Evolutionary conservation across 2,888 invertebrate species (phyloP), one percentile per base, ranked within the genome.

Genomic region (Esperia sulphurella): DNA sequence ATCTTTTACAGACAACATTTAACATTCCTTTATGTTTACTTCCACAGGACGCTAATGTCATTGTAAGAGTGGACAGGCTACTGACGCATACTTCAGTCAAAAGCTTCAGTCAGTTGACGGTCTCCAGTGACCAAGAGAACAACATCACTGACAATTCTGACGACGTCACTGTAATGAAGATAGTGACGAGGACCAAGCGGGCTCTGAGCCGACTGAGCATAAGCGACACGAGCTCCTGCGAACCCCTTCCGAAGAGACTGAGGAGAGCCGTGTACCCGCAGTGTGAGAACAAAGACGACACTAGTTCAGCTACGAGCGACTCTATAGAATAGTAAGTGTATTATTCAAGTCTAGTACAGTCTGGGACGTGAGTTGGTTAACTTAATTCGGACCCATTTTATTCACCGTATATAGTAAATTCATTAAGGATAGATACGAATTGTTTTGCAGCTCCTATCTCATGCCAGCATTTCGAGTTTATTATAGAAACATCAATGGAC

Each of bases 161-260:
- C 35, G 71, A 62, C 14, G 61, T 78, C 1, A 71, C 77, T 0
- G 69, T 79, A 0, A 54, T 79, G 43, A 68, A 63, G 44, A 45
- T 81, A 40, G 63, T 68, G 5, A 73, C 78, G 0, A 69, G 71
- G 0, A 70, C 65, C 7, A 88, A 89, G 54, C 68, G 88, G 7
- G 67, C 66, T 0, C 55, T 81, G 1, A 85, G 83, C 29, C 21
- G 21, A 2, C 21, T 21, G 21, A 21, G 21, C 0, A 54, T 81
- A 1, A 85, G 83, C 29, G 68, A 76, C 54, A 78, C 71, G 54
- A 80, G 57, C 49, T 79, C 83, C 0, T 68, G 71, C 50, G 84
- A 87, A 59, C 89, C 89, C 0, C 56, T 73, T 8, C 72, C 85
- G 1, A 89, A 89, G 59, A 86, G 76, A 57, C 43, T 79, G 8